A percentile compares a stretch with the other conserved stretches of the same genome.
Evolutionary conservation across 2,797 vertebrate genomes (phyloP).

Genomic region (Typhlichthys subterraneus): DNA sequence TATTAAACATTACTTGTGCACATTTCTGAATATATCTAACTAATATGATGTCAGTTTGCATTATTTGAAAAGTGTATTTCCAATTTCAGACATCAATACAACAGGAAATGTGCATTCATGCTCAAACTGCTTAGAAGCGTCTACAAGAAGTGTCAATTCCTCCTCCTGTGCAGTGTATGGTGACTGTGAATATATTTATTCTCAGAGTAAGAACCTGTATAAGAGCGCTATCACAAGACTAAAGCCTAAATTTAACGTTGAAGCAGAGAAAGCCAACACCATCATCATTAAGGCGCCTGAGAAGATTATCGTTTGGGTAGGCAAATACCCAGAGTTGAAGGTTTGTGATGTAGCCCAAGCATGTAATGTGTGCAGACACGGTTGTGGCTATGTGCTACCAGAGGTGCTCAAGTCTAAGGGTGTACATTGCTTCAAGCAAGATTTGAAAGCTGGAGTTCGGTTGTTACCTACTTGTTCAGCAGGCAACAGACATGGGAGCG

Average conservation of each 20-base stretch:
- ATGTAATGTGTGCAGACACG: conserved; percentile 39
- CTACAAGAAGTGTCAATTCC: conserved; percentile 43
- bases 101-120: conserved; percentile 25
- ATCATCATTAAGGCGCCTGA: conserved; percentile 10
- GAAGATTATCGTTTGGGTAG: conserved; percentile 30
- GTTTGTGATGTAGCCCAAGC: conserved; percentile 67
- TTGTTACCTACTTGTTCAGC: conserved; percentile 31
- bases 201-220: conserved; percentile 29
- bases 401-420: conserved; percentile 44
- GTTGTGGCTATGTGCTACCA: conserved; percentile 59
- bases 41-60: neutral
- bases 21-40: no score
- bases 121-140: conserved; percentile 35
- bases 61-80: conserved; percentile 41
- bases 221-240: conserved; percentile 7
- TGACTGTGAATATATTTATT: conserved; percentile 43
- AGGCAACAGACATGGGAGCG: conserved; percentile 15
- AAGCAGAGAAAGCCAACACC: neutral
- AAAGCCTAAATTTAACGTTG: conserved; percentile 5
- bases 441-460: conserved; percentile 44
- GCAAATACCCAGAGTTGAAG: conserved; percentile 54
- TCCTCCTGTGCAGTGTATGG: conserved; percentile 42
- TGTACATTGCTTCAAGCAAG: conserved; percentile 66
- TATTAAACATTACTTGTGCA: no score
- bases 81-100: conserved; percentile 61